phyloP scores from a whole-genome alignment of 2,113 vertebrate species.

The Cynocephalus volans region DNA sequence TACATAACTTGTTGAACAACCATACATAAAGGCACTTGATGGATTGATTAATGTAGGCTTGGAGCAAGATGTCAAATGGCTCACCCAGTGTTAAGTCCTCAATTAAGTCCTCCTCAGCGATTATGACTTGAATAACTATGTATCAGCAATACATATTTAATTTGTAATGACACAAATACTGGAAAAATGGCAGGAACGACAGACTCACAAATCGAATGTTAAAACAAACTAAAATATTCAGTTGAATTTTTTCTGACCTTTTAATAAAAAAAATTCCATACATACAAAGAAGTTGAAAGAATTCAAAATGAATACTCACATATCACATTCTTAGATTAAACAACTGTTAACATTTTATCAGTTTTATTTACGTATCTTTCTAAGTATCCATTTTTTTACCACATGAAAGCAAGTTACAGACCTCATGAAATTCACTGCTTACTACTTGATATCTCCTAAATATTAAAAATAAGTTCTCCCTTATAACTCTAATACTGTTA shows the following conservation, averaged over 20 bases:
- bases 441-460: conserved; percentile 4
- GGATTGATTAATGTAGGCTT: background rate
- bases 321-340: background rate
- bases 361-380: background rate
- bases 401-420: background rate
- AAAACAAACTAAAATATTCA: background rate
- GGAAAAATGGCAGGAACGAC: background rate
- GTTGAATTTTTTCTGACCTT: conserved; percentile 30
- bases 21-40: background rate
- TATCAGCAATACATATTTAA: background rate
- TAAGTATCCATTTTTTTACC: background rate
- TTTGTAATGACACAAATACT: background rate
- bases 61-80: background rate
- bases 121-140: background rate
- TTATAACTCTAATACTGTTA: background rate
- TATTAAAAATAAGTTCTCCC: background rate
- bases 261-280: conserved; percentile 42
- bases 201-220: conserved; percentile 12
- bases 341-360: background rate
- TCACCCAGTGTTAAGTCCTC: background rate
- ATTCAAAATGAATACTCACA: background rate
- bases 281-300: background rate
- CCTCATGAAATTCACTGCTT: background rate
- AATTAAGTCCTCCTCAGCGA: background rate
- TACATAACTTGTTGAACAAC: background rate